Base-by-base conservation (phyloP, 1,140 invertebrate genomes). In the Ceratina calcarata region DNA sequence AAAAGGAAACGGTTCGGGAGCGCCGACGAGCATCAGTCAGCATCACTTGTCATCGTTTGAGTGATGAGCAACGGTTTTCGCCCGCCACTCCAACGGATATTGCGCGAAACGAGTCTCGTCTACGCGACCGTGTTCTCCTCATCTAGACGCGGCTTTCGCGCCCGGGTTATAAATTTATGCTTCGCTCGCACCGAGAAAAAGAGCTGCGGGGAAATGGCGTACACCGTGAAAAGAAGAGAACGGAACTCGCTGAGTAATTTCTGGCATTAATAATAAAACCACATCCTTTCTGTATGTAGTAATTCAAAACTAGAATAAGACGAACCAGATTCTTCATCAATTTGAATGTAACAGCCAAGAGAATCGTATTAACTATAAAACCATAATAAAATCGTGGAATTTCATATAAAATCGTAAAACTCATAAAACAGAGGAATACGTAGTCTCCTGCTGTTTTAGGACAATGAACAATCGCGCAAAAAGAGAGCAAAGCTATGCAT, bases 171-270 rank as follows among this genome's bases (percentile, higher is more conserved):
- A 82, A 86, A 86, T 85, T 86, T 55, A 76, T 78, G 32, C 53
- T 37, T 10, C 57, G 13, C 24, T 13, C 16, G n/a, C 7, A 51
- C 37, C 55, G 58, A 45, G 51, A 64, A 78, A 62, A 79, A 58
- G 20, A 51, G 62, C 60, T 45, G 79, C 13, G 69, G 53, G 64
- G 37, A 67, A 68, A 71, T 64, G 27, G 57, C 20, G 78, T 57
- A 66, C 61, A 58, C 51, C 62, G 53, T n/a, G 78, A 51, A 51
- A 65, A 76, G 51, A 58, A 55, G 73, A 51, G 67, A n/a, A 71
- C 69, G 61, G 77, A 87, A 87, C 87, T 87, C 74, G 86, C 88
- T 90, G 89, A 88, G 86, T 91, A 91, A 90, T 91, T 90, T 86
- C 73, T 73, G 70, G 82, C 86, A 91, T 91, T 91, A 91, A 90